Base-by-base conservation (phyloP, 2,113 vertebrate genomes). In the Phylloscopus trochilus region DNA sequence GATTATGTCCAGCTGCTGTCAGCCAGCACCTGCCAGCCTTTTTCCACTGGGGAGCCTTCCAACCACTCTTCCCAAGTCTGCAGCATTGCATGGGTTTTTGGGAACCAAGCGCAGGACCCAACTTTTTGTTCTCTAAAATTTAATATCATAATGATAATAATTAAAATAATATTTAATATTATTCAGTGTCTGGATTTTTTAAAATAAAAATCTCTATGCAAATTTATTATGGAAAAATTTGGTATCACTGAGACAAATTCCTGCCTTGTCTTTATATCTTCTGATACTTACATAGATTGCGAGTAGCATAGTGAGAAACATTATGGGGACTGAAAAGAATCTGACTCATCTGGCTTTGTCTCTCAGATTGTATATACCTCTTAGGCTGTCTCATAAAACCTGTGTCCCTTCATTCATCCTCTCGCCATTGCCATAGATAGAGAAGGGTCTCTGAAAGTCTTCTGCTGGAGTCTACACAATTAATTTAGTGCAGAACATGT, bases 11-110 rank as follows among this genome's bases (percentile, higher is more conserved):
- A 56, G n/a, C 19, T 43, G 47, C n/a, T 79, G 15, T 35, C 3
- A 4, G 19, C 6, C 11, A 41, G 27, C 13, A 35, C 11, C 11
- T 2, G 0, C 9, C 12, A 15, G 5, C 33, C 37, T 23, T 59
- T 26, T 59, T 59, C 22, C n/a, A 6, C 14, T 35, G 24, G 11
- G 14, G 19, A 52, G 13, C 8, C 64, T 43, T 43, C 31, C 31
- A 58, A 28, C 2, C 39, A n/a, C 13, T 46, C 44, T 26, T 75
- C 30, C 28, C 11, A 60, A 47, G 17, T 8, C 23, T 68, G 7
- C n/a, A 44, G 5, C 7, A 10, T 10, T 90, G 63, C 26, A 33
- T 8, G 26, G 10, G 10, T 13, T 60, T 56, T 75, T 49, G 15
- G 37, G 43, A 58, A 9, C 7, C 5, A 47, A 47, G 9, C 51